Evolutionary conservation across 92 coral and sea anemone species (phyloP).

Genomic region (Ricordea florida): DNA sequence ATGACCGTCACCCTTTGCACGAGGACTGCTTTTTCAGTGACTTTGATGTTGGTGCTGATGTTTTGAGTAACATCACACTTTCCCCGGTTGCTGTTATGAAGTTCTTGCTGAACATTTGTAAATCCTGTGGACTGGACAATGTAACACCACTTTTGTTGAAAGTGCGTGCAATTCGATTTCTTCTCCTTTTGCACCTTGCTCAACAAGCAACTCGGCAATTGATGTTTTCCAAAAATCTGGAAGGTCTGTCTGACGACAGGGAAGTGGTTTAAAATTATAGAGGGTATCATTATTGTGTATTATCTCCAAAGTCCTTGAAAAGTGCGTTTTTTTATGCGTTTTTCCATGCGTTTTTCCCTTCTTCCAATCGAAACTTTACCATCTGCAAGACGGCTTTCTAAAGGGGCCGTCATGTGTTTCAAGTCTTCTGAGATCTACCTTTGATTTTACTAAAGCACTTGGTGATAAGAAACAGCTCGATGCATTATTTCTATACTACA

Average conservation of each 20-base stretch:
- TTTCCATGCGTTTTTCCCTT: not conserved
- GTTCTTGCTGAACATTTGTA: not conserved
- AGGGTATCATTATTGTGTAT: not conserved
- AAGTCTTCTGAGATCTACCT: no score
- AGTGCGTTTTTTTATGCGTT: not conserved
- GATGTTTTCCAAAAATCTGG: not conserved
- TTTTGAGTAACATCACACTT: not conserved
- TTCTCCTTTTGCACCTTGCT: not conserved
- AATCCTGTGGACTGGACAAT: conserved; percentile 14
- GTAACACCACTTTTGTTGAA: not conserved
- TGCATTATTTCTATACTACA: conserved; percentile 1
- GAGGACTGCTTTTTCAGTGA: conserved; percentile 1
- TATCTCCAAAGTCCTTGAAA: not conserved
- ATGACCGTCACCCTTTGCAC: not conserved
- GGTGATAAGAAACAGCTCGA: conserved; percentile 11
- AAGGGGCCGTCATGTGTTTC: not conserved
- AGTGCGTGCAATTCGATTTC: not conserved
- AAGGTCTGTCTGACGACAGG: not conserved
- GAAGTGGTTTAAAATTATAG: not conserved
- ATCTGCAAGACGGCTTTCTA: not conserved
- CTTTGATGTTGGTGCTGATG: not conserved
- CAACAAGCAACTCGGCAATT: not conserved
- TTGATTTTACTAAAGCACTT: no score
- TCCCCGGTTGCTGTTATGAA: not conserved
- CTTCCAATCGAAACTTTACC: not conserved